A percentile compares a stretch with the other conserved stretches of the same genome.
Conservation (phyloP, 2,113 vertebrate genomes). For the Leiothrix lutea region DNA sequence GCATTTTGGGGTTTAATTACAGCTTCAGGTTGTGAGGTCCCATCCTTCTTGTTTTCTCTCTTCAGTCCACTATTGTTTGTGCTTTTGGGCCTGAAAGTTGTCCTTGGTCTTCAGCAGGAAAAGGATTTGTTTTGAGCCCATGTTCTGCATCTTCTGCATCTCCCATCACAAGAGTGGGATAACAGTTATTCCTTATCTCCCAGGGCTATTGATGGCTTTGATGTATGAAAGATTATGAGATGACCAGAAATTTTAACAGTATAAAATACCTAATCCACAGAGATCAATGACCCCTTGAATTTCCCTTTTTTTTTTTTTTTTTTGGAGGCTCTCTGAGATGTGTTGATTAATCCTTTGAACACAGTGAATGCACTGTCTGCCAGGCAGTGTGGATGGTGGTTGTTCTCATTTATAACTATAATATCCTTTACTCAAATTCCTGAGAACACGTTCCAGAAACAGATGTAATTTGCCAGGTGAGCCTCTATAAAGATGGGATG, state of each 20-base stretch:
- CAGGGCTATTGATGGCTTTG: not conserved
- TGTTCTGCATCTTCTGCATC: not conserved
- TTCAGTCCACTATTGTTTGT: too few relatives aligned
- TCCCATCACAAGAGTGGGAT: not conserved
- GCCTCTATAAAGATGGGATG: slow-evolving; percentile 21
- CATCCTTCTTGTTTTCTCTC: too few relatives aligned
- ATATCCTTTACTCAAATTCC: slow-evolving; percentile 34
- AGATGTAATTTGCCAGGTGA: slow-evolving; percentile 41
- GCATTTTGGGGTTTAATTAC: too few relatives aligned
- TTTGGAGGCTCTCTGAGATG: not conserved
- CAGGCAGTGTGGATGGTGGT: slow-evolving; percentile 30
- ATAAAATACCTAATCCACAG: not conserved
- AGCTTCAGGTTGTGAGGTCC: too few relatives aligned
- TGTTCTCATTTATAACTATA: slow-evolving; percentile 13
- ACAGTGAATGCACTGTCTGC: not conserved
- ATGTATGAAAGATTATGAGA: not conserved
- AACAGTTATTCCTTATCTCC: not conserved
- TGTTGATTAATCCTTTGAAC: not conserved
- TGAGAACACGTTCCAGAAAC: not conserved
- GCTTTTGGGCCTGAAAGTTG: too few relatives aligned
- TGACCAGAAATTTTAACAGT: not conserved
- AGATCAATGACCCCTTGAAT: not conserved
- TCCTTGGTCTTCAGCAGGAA: too few relatives aligned
- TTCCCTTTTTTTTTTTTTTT: not conserved
- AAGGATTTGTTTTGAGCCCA: not conserved